phyloP scores from a whole-genome alignment of 2,797 vertebrate species.

The Esox masquinongy region DNA sequence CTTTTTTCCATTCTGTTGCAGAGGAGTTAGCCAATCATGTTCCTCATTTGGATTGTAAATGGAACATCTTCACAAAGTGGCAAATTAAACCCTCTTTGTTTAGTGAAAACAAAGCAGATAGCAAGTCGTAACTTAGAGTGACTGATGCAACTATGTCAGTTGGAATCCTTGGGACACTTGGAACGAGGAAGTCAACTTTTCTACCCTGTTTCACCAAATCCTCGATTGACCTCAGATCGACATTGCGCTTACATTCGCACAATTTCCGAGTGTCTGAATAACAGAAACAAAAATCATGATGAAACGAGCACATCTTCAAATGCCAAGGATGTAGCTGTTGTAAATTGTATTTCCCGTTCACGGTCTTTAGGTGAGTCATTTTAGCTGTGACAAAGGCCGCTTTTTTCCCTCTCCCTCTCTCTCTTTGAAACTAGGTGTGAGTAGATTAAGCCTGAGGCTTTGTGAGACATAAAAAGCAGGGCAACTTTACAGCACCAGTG shows the following conservation, averaged over 20 bases:
- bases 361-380: no score
- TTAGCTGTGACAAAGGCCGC: no score
- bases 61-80: conserved; percentile 59
- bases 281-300: no score
- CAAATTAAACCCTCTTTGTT: conserved; percentile 67
- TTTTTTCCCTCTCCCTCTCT: not conserved
- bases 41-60: conserved; percentile 60
- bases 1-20: conserved; percentile 52
- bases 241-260: no score
- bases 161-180: not conserved
- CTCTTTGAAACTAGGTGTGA: not conserved
- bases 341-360: no score
- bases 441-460: no score
- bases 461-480: conserved; percentile 36
- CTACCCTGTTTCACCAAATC: no score
- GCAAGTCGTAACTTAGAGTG: conserved; percentile 49
- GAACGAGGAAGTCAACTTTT: no score
- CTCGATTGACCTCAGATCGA: no score
- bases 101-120: conserved; percentile 53
- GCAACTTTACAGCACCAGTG: conserved; percentile 40
- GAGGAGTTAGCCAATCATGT: conserved; percentile 60
- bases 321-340: no score
- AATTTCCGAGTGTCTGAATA: no score
- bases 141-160: not conserved
- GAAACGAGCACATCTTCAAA: no score